Evolutionary conservation across 1,140 invertebrate species (phyloP), one percentile per base, ranked within the genome.

Genomic region (Bradysia coprophila): DNA sequence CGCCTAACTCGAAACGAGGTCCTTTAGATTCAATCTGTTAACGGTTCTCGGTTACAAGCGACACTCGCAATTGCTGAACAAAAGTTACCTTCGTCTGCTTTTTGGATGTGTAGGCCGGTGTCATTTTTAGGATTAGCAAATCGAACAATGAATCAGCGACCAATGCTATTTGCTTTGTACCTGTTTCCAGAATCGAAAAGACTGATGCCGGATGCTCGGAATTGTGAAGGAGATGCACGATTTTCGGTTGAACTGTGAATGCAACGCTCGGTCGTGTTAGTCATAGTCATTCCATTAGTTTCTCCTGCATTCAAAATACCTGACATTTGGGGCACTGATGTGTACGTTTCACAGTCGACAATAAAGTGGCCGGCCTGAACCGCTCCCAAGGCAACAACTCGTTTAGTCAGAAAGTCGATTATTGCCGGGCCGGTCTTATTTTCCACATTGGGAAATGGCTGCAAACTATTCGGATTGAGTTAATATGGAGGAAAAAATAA

Each of bases 281-380:
- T n/a, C n/a, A n/a, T n/a, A n/a, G n/a, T n/a, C n/a, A n/a, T n/a
- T n/a, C n/a, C n/a, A n/a, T n/a, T n/a, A n/a, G n/a, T n/a, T n/a
- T n/a, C n/a, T n/a, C n/a, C n/a, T n/a, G n/a, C n/a, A n/a, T n/a
- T n/a, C n/a, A n/a, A n/a, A n/a, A n/a, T n/a, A n/a, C n/a, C n/a
- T n/a, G n/a, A n/a, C 49, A 78, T 64, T 49, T 75, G 73, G 10
- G 77, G 76, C 44, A 78, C 73, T 19, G 85, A 88, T 39, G 78
- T 77, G 51, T 86, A 95, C 11, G 88, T 91, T 59, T 97, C 92
- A 57, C 92, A 96, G 52, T 97, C 91, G 0, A 97, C 88, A 36
- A 85, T 62, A 63, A 93, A 95, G 50, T 86, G 85, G 1, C 90
- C 91, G 49, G 76, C 72, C 60, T 85, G 87, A 1, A 76, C 67